Percentiles rank a stretch among this genome's conserved stretches.
Conservation (phyloP, 2,797 vertebrate genomes). For the Leucoraja ocellata region DNA sequence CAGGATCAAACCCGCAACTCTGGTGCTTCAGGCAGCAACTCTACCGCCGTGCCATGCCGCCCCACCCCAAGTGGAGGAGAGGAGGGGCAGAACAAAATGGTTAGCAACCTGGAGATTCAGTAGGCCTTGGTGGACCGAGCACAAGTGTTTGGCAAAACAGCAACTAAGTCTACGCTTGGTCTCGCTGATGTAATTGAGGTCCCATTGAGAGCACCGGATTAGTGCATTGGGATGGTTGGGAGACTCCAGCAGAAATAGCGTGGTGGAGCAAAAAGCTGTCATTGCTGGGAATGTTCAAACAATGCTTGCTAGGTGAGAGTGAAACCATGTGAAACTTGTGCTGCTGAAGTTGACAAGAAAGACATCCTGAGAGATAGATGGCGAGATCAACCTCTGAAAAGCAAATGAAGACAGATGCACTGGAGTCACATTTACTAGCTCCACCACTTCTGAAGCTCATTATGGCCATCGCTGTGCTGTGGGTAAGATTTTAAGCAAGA, state of each 20-base stretch:
- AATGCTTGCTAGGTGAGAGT: not conserved
- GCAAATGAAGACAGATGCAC: not conserved
- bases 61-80: too few relatives aligned
- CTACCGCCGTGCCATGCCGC: too few relatives aligned
- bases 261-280: not conserved
- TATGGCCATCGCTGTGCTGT: not conserved
- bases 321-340: not conserved
- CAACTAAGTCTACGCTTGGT: too few relatives aligned
- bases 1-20: too few relatives aligned
- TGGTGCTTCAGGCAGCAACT: too few relatives aligned
- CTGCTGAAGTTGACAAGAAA: not conserved
- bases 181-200: too few relatives aligned
- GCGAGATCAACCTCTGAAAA: not conserved
- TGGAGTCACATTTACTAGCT: not conserved
- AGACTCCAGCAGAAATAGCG: not conserved
- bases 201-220: too few relatives aligned
- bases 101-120: too few relatives aligned
- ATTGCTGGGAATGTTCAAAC: not conserved
- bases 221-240: too few relatives aligned
- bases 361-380: not conserved
- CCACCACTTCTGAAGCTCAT: not conserved
- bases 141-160: too few relatives aligned
- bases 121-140: too few relatives aligned
- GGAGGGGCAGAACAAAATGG: too few relatives aligned
- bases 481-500: not conserved